These are phyloP conservation scores for Thamnophis elegans DNA, from an alignment of 2,797 vertebrate species.

Conservation along the genomic window DNA sequence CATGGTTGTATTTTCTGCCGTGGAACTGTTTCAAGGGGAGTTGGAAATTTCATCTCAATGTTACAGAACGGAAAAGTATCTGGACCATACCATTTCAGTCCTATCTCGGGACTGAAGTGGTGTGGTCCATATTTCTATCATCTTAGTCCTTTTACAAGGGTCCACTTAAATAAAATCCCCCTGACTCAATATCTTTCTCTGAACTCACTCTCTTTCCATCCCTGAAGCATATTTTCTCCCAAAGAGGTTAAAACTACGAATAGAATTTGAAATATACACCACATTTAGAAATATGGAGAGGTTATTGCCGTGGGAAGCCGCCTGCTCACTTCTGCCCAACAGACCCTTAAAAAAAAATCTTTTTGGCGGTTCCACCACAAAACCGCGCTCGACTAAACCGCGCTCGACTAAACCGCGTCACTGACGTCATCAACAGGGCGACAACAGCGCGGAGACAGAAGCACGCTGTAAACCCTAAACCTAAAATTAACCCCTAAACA, in stretches of 20 bases:
- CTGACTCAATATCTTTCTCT: background rate
- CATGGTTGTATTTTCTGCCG: background rate
- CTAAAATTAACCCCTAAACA: no score
- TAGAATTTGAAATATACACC: background rate
- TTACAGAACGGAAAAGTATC: background rate
- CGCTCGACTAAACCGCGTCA: no score
- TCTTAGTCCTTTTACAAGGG: background rate
- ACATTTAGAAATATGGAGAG: background rate
- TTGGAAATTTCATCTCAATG: background rate
- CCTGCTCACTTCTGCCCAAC: background rate
- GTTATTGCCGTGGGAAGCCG: background rate
- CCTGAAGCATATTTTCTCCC: background rate
- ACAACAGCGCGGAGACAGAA: no score
- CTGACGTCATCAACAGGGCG: no score
- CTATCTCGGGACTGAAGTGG: background rate
- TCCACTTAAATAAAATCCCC: background rate
- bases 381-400: no score
- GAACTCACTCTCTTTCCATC: background rate
- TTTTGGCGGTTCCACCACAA: no score
- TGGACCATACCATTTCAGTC: no score
- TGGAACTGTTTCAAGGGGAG: background rate
- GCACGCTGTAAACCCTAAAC: no score
- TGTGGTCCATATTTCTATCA: background rate
- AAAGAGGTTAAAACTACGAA: background rate
- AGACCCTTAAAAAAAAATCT: background rate